phyloP scores from a whole-genome alignment of 2,113 vertebrate species.

The Apaloderma vittatum region DNA sequence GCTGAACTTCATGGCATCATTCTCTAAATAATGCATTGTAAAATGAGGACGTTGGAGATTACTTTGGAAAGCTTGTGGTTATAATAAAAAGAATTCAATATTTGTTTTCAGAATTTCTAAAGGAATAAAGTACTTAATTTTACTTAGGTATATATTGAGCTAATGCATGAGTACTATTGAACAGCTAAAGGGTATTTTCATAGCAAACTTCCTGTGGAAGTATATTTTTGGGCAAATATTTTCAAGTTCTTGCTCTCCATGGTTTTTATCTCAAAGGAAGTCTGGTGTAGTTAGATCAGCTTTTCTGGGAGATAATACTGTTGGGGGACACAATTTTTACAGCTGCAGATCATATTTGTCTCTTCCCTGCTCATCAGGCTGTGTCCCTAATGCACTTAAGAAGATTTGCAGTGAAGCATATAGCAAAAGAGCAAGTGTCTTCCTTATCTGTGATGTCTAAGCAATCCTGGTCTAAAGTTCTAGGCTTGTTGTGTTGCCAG shows the following conservation, averaged over 20 bases:
- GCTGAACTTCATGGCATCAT: background rate
- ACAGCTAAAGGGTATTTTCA: background rate
- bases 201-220: background rate
- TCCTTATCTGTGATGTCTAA: background rate
- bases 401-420: background rate
- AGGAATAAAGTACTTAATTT: background rate
- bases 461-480: background rate
- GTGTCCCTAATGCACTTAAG: background rate
- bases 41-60: background rate
- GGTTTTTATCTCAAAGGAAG: background rate
- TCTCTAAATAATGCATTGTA: conserved; percentile 19
- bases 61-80: background rate
- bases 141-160: background rate
- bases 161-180: background rate
- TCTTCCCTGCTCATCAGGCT: background rate
- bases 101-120: background rate
- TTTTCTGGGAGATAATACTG: background rate
- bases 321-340: background rate
- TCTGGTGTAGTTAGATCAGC: background rate
- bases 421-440: background rate
- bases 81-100: background rate
- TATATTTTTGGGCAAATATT: background rate
- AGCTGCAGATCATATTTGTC: background rate
- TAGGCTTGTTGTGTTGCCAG: background rate
- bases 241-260: background rate